phyloP scores from a whole-genome alignment of 2,113 vertebrate species.

The Dolichotis patagonum region DNA sequence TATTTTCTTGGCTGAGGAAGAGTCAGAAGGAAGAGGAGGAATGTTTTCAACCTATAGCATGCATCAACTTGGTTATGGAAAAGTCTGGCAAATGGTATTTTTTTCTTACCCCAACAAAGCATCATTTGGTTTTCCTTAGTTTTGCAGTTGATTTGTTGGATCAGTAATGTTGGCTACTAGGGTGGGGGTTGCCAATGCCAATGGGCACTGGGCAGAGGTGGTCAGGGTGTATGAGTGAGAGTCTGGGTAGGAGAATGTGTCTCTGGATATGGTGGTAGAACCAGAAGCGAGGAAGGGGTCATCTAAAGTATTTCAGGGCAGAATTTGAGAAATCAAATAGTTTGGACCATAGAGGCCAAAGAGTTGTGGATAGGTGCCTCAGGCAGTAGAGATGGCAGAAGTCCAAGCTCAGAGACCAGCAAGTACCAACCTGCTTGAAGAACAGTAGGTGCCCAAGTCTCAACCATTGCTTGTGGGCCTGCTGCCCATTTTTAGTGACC shows the following conservation, averaged over 20 bases:
- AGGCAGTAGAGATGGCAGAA: not conserved
- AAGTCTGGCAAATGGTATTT: not conserved
- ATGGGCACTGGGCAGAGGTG: not conserved
- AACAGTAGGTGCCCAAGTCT: not conserved
- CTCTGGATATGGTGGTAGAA: not conserved
- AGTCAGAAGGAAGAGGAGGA: not conserved
- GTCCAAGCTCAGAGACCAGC: not conserved
- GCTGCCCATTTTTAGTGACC: not conserved
- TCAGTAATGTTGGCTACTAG: no score
- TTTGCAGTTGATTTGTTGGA: not conserved
- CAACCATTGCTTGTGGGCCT: not conserved
- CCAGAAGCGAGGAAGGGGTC: no score
- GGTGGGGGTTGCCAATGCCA: no score
- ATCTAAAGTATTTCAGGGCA: not conserved
- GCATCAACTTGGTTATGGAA: not conserved
- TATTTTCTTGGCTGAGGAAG: not conserved
- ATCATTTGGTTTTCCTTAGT: not conserved
- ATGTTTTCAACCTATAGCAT: not conserved
- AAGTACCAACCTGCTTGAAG: not conserved
- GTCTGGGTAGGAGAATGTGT: not conserved
- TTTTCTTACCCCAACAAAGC: fast-evolving
- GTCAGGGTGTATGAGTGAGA: not conserved
- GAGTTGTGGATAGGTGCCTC: not conserved
- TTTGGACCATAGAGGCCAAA: not conserved
- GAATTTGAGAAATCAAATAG: not conserved